Evolutionary conservation across 2,797 vertebrate genomes (phyloP), one percentile per base, ranked within the genome.

Genomic region (Sciurus carolinensis): DNA sequence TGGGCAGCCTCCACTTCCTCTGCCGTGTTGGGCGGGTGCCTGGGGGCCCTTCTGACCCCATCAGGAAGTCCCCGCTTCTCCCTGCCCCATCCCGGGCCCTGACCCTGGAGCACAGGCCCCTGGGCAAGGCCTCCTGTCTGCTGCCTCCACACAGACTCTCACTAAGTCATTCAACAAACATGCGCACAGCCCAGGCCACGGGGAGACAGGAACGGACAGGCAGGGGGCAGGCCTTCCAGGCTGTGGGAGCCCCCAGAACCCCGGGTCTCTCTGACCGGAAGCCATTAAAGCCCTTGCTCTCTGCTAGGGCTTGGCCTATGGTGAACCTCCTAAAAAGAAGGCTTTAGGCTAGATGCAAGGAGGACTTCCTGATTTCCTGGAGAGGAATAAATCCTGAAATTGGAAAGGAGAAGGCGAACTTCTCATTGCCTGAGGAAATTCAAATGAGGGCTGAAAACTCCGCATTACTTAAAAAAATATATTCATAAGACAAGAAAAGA

Each of bases 1-100:
- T 39, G 10, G 39, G 84, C 12, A 52, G 85, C 90, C 76, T 91
- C 69, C 36, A n/a, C 75, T 97, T 95, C 75, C 91, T 91, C 33
- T 75, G 36, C 62, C 81, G 1, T 1, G 4, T 36, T 22, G 47
- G 28, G 17, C 0, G 17, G 59, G 80, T 22, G 42, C 30, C 50
- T n/a, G 52, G 84, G n/a, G 42, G 66, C 20, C 50, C 69, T 54
- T 73, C 72, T 11, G 33, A 91, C 69, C 59, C 75, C 28, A 18
- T 50, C 75, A 39, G 20, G 82, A 81, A 59, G 39, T 64, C 17
- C 20, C 8, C 12, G 26, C 28, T 54, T 17, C 42, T 24, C 13
- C 22, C 18, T 33, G 59, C 59, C 33, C 59, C 26, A 11, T 72
- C 75, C 54, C 18, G 28, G 79, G 17, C 73, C 54, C 73, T 59